These are phyloP conservation scores for Leptopterna dolabrata DNA, from an alignment of 2,888 invertebrate species.

Conservation along the genomic window DNA sequence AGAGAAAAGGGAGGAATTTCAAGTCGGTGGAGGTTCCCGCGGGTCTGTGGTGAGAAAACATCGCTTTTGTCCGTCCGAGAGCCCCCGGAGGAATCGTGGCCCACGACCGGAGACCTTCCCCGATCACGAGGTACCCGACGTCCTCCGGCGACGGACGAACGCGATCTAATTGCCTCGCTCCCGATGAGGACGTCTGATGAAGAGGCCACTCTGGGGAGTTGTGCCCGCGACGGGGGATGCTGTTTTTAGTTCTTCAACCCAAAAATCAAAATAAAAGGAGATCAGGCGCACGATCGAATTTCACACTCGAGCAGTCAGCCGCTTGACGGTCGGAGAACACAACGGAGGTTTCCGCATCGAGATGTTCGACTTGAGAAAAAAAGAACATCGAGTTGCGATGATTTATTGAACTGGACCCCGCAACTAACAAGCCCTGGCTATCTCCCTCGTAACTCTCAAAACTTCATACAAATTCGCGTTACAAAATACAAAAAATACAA, in stretches of 20 bases:
- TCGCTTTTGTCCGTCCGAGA: not conserved
- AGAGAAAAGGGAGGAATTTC: not conserved
- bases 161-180: not conserved
- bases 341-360: not conserved
- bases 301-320: slow-evolving; percentile 19
- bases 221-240: not conserved
- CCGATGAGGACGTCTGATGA: not conserved
- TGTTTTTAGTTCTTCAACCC: no score
- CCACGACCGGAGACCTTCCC: slow-evolving; percentile 23
- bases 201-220: not conserved
- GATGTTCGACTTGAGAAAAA: not conserved
- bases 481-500: no score
- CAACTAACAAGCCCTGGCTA: not conserved
- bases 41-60: not conserved
- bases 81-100: slow-evolving; percentile 32
- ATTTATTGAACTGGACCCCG: not conserved
- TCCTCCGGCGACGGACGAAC: not conserved
- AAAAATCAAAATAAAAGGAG: not conserved
- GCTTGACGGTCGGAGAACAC: not conserved
- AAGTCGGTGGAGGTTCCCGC: not conserved
- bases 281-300: slow-evolving; percentile 16
- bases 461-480: no score
- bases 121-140: not conserved
- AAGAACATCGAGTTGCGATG: slow-evolving; percentile 8
- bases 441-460: not conserved